Conservation (phyloP, 2,113 vertebrate species). For the Willisornis vidua region DNA sequence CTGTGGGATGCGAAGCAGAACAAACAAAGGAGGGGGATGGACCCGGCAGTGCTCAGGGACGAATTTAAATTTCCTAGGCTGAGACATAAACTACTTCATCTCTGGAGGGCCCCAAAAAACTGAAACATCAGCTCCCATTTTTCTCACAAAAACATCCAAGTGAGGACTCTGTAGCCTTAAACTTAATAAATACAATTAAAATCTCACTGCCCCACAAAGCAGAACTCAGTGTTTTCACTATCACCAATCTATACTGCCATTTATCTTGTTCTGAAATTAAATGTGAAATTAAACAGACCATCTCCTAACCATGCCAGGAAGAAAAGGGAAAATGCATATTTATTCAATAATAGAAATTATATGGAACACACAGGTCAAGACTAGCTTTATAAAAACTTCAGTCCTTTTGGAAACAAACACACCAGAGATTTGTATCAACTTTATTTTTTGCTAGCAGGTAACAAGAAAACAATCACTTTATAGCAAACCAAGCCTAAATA, state of each 20-base stretch:
- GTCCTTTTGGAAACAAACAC: not conserved
- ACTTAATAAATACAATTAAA: not conserved
- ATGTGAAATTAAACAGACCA: not conserved
- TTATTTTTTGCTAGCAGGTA: not conserved
- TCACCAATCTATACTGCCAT: not conserved
- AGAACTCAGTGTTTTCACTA: not conserved
- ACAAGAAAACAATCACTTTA: not conserved
- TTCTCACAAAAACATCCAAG: not conserved
- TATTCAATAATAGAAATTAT: not conserved
- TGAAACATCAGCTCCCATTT: not conserved
- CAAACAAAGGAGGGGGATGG: constrained; percentile 47
- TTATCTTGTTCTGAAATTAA: not conserved
- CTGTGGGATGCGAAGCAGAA: constrained; percentile 34
- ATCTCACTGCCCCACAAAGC: not conserved
- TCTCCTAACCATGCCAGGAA: not conserved
- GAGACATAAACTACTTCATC: not conserved
- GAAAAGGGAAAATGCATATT: not conserved
- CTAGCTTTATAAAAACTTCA: not conserved
- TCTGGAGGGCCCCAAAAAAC: not conserved
- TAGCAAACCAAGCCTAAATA: constrained; percentile 2
- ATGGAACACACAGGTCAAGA: not conserved
- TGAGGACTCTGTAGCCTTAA: not conserved
- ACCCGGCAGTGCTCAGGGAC: not conserved
- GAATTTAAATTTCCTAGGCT: not conserved
- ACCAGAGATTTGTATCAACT: not conserved